A percentile compares a stretch with the other conserved stretches of the same genome.
phyloP scores from a whole-genome alignment of 2,888 invertebrate genomes.

The Lordiphosa andalusiaca region DNA sequence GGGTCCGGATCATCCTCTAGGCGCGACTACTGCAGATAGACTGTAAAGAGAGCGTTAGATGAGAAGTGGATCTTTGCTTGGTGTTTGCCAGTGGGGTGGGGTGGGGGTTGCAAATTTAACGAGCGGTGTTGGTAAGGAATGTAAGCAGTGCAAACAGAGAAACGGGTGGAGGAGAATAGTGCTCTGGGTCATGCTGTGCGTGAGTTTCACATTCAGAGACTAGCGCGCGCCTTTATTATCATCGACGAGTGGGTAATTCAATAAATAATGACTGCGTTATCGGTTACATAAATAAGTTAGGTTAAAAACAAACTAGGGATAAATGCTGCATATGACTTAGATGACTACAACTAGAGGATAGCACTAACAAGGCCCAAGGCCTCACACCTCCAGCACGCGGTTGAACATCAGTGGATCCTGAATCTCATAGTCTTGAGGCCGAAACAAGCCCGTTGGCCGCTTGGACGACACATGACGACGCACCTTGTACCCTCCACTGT shows the following conservation, averaged over 20 bases:
- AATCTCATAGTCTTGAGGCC: conserved; percentile 64
- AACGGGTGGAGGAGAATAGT: conserved; percentile 23
- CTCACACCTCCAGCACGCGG: conserved; percentile 60
- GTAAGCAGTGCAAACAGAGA: conserved; percentile 47
- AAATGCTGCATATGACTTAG: conserved; percentile 72
- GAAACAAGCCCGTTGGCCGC: conserved; percentile 22
- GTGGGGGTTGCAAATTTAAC: conserved; percentile 2
- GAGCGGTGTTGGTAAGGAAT: neutral
- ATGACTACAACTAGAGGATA: conserved; percentile 46
- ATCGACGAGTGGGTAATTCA: conserved; percentile 16
- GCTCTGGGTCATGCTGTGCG: conserved; percentile 61
- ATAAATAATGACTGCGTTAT: conserved; percentile 33
- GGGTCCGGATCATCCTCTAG: conserved; percentile 36
- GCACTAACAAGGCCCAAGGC: neutral
- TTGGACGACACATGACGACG: conserved; percentile 55
- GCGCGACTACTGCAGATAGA: conserved; percentile 66
- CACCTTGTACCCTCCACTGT: conserved; percentile 63
- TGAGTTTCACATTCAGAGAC: conserved; percentile 31
- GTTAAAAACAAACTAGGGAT: conserved; percentile 12
- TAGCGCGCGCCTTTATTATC: conserved; percentile 48
- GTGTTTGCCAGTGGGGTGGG: conserved; percentile 7
- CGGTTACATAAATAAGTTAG: conserved; percentile 62
- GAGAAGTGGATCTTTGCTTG: conserved; percentile 40
- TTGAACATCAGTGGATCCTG: conserved; percentile 74
- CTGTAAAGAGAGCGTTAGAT: conserved; percentile 70